phyloP scores from a whole-genome alignment of 2,888 invertebrate genomes.

The Meiosimyza platycephala region DNA sequence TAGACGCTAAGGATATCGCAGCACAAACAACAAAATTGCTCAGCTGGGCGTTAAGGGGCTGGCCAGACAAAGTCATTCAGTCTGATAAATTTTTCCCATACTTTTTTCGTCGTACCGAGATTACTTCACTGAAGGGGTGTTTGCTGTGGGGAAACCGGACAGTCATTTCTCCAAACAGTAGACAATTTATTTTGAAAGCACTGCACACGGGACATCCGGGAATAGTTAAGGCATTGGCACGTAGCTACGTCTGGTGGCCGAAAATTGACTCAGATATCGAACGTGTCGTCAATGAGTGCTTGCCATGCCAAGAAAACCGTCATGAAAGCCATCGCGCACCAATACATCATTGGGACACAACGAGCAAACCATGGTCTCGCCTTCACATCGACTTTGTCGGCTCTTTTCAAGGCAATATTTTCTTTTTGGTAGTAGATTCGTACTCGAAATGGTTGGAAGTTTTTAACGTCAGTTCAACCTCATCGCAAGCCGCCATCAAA shows the following conservation, averaged over 20 bases:
- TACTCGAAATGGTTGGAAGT: no score
- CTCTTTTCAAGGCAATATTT: no score
- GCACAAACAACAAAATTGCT: slow-evolving; percentile 36
- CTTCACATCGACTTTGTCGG: background rate
- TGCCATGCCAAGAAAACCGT: slow-evolving; percentile 22
- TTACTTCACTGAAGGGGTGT: slow-evolving; percentile 35
- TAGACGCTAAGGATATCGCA: slow-evolving; percentile 29
- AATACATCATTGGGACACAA: slow-evolving; percentile 18
- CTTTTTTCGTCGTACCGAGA: slow-evolving; percentile 17
- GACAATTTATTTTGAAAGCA: background rate
- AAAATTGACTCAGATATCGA: slow-evolving; percentile 32
- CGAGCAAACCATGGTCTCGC: slow-evolving; percentile 21
- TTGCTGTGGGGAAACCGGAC: slow-evolving; percentile 42
- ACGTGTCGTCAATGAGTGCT: slow-evolving; percentile 19
- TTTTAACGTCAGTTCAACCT: no score
- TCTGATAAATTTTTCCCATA: slow-evolving; percentile 29
- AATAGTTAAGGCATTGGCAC: slow-evolving; percentile 31
- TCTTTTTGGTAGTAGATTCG: no score
- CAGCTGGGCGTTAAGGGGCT: slow-evolving; percentile 43
- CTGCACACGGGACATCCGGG: slow-evolving; percentile 5
- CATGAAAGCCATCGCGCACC: slow-evolving; percentile 24
- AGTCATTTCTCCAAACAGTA: slow-evolving; percentile 31
- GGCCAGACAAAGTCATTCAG: slow-evolving; percentile 32
- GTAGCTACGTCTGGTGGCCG: slow-evolving; percentile 39
- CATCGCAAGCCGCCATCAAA: no score